Base-by-base conservation (phyloP, 2,888 invertebrate genomes). In the Tromatobia lineatoria region DNA sequence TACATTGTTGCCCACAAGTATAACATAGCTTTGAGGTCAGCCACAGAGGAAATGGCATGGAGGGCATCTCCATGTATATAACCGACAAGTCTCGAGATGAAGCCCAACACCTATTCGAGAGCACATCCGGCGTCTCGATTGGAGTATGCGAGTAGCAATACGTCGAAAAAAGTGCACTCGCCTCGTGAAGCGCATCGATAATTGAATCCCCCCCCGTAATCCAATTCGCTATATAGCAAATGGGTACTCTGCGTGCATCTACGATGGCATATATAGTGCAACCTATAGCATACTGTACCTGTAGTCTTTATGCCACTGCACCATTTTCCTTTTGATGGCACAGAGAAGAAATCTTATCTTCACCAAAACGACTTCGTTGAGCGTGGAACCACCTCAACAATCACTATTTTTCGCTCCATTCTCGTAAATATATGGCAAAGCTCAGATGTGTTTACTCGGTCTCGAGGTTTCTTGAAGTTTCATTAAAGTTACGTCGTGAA, bases 401-500 rank as follows among this genome's bases (percentile, higher is more conserved):
- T 42, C 67, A 23, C 47, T 67, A 71, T 76, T 71, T 38, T 75
- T 18, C 18, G 15, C 25, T 25, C 50, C 67, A 69, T 52, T 57
- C 69, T 77, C 78, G 29, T 18, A 15, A 34, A 34, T 34, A 59
- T n/a, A 59, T 7, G 34, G 34, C n/a, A 29, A 38, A 38, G 15
- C 59, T 29, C n/a, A n/a, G 29, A 47, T 67, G 45, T 69, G 38
- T 64, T 23, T 69, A 42, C 38, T 7, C 52, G 15, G 18, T 11
- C 54, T 74, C 47, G 59, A 71, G 61, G 75, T 71, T 82, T 59
- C 59, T 82, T 79, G 79, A 82, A 83, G 86, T 89, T 88, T 89
- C 87, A 90, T 89, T 89, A 87, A 88, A 90, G 89, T 87, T 87
- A 85, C 82, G 85, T 85, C 86, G 86, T 86, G 87, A 90, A 89